Conservation (phyloP, 2,113 vertebrate genomes). For the Vulpes lagopus region DNA sequence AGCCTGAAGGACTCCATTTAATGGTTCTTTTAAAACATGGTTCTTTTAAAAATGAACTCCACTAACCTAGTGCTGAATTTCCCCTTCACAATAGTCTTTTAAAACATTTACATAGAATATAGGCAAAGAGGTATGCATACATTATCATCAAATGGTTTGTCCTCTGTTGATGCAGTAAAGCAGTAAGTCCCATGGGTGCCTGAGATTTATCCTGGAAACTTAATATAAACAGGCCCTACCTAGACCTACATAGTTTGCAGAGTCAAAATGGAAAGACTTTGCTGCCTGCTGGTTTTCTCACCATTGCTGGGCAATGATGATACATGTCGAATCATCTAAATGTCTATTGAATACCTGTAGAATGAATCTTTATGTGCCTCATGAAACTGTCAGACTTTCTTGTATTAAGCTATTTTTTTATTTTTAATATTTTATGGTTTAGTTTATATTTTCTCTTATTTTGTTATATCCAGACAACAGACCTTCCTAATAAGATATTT, state of each 20-base stretch:
- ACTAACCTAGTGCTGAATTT: constrained; percentile 15
- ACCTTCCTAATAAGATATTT: not conserved
- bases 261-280: not conserved
- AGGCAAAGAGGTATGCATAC: not conserved
- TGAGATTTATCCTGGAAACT: not conserved
- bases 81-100: not conserved
- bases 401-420: not conserved
- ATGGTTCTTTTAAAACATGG: not conserved
- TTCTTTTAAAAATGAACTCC: not conserved
- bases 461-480: not conserved
- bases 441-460: not conserved
- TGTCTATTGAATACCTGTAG: not conserved
- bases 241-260: not conserved
- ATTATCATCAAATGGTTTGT: not conserved
- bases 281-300: not conserved
- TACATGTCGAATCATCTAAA: not conserved
- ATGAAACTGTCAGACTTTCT: not conserved
- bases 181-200: not conserved
- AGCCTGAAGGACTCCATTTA: not conserved
- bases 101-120: not conserved
- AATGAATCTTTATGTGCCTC: not conserved
- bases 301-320: not conserved
- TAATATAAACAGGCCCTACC: not conserved
- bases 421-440: constrained; percentile 51
- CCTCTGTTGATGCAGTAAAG: not conserved